Conservation (phyloP, 2,113 vertebrate species). For the Ascaphus truei region DNA sequence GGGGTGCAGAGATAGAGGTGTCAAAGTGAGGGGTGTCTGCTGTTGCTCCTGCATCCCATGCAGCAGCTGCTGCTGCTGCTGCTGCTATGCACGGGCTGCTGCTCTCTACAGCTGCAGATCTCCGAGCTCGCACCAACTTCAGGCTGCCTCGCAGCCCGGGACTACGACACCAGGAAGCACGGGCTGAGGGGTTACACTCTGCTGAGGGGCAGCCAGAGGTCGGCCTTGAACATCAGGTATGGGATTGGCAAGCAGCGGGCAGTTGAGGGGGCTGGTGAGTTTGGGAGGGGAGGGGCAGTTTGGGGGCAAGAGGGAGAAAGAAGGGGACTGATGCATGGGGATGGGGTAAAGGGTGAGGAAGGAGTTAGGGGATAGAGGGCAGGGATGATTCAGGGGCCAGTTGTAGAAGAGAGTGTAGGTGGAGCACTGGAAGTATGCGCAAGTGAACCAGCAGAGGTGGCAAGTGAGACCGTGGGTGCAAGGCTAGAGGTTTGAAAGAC, state of each 20-base stretch:
- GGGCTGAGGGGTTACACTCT: slow-evolving; percentile 77
- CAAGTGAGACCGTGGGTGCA: neutral
- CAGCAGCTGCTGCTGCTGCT: slow-evolving; percentile 47
- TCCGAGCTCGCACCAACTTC: slow-evolving; percentile 77
- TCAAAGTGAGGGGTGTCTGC: slow-evolving; percentile 6
- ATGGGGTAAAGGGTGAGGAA: neutral
- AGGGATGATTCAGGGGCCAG: neutral
- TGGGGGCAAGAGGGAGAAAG: neutral
- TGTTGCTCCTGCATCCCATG: slow-evolving; percentile 16
- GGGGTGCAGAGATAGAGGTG: neutral
- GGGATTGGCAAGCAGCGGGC: neutral
- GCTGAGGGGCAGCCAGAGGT: slow-evolving; percentile 39
- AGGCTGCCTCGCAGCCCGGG: slow-evolving; percentile 74
- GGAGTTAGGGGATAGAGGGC: neutral
- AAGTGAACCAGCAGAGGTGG: neutral
- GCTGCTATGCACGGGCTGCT: slow-evolving; percentile 40
- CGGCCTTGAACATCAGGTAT: slow-evolving; percentile 28
- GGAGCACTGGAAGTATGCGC: neutral
- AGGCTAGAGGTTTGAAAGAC: neutral
- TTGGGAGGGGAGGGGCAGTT: neutral
- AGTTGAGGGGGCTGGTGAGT: too few relatives aligned
- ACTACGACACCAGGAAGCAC: slow-evolving; percentile 73
- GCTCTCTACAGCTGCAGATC: slow-evolving; percentile 59
- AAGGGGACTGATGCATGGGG: neutral
- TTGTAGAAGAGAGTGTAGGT: too few relatives aligned